phyloP scores from a whole-genome alignment of 2,888 invertebrate genomes.

The Didymodactylos carnosus region DNA sequence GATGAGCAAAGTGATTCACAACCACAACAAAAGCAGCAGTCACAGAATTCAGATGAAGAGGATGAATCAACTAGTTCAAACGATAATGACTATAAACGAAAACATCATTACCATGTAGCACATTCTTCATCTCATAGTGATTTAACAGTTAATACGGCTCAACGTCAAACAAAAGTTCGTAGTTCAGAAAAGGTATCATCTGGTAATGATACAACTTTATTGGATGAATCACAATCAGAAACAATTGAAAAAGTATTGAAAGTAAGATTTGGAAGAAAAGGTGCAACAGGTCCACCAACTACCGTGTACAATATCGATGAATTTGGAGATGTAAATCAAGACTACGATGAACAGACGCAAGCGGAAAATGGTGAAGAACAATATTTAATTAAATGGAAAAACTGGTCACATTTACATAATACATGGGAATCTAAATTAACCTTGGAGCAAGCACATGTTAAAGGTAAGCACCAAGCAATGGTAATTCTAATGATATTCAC shows the following conservation, averaged over 20 bases:
- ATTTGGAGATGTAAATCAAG: constrained; percentile 67
- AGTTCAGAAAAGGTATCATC: constrained; percentile 39
- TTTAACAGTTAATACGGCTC: not conserved
- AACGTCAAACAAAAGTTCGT: constrained; percentile 35
- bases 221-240: constrained; percentile 38
- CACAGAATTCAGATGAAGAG: too few relatives aligned
- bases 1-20: constrained; percentile 21
- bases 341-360: constrained; percentile 37
- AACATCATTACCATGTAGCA: constrained; percentile 15
- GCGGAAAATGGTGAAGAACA: constrained; percentile 55
- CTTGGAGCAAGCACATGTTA: constrained; percentile 51
- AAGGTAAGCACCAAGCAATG: too few relatives aligned
- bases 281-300: constrained; percentile 72
- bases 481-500: too few relatives aligned
- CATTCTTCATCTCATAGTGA: constrained; percentile 17
- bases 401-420: constrained; percentile 95
- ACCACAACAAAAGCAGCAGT: constrained; percentile 18
- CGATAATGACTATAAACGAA: constrained; percentile 15
- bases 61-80: too few relatives aligned
- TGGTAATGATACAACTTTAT: not conserved
- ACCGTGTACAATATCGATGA: constrained; percentile 84
- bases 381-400: constrained; percentile 92
- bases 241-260: constrained; percentile 76
- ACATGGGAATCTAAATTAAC: constrained; percentile 88
- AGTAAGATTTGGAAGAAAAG: constrained; percentile 52